These are phyloP conservation scores for Pogonomyrmex barbatus DNA, from an alignment of 1,140 invertebrate genomes.

Conservation along the genomic window DNA sequence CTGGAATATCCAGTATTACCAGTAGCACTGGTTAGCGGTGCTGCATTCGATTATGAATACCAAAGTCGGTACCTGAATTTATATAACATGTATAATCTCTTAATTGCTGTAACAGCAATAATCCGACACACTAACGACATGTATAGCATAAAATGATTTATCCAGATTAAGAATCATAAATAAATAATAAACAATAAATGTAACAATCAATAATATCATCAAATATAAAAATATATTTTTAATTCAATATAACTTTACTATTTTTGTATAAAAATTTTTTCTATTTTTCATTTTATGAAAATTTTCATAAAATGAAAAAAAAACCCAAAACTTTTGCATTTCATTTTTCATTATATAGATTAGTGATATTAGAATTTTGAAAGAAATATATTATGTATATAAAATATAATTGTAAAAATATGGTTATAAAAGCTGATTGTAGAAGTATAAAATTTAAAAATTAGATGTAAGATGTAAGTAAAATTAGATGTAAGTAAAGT, in stretches of 20 bases:
- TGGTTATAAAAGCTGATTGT: background rate
- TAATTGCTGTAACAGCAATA: conserved; percentile 66
- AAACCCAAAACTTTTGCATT: too few species aligned
- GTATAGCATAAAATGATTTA: background rate
- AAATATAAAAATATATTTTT: background rate
- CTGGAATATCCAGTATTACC: conserved; percentile 76
- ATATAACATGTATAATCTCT: conserved; percentile 69
- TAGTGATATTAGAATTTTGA: background rate
- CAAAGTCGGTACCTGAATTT: conserved; percentile 40
- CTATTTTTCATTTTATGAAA: background rate
- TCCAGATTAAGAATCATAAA: background rate
- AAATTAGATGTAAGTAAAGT: background rate
- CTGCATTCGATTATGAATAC: conserved; percentile 67
- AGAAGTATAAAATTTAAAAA: background rate
- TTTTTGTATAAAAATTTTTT: background rate
- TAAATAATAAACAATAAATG: background rate
- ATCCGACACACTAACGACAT: background rate
- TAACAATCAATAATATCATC: background rate
- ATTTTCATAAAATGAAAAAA: too few species aligned
- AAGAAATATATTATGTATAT: background rate
- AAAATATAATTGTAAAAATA: background rate
- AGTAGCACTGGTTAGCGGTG: conserved; percentile 65
- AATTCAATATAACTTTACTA: background rate
- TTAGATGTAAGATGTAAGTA: background rate
- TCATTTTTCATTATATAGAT: background rate